Base-by-base conservation (phyloP, 2,888 invertebrate species). In the Eupithecia inturbata region DNA sequence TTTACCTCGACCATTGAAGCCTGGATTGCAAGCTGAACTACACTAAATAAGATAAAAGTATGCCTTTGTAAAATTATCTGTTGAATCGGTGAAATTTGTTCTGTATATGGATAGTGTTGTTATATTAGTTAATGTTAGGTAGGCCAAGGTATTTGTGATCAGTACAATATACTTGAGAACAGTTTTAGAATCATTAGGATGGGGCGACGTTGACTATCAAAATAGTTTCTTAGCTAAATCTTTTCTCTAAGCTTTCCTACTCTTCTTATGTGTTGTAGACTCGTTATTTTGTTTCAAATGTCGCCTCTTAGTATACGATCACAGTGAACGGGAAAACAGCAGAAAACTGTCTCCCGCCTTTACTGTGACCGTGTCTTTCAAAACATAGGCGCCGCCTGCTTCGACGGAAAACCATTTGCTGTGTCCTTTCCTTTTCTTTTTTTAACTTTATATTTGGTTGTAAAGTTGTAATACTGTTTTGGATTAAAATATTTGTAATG, bases 41-140 rank as follows among this genome's bases (percentile, higher is more conserved):
- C 14, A 41, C 14, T 53, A 39, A 26, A 53, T 45, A 45, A 12
- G 62, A 62, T 63, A 45, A 64, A 75, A 77, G 64, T 79, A 70
- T 75, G 79, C 79, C 79, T 79, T 76, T 75, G 41, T 73, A 76
- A 72, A 73, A 74, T 71, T 72, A 75, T 77, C 75, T 76, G 77
- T 79, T 77, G 57, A 77, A 76, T 76, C 7, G 73, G 70, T 70
- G 60, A 70, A 45, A 73, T 68, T 72, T 68, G 67, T 60, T 72
- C 62, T 49, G 60, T 72, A 67, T 72, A 67, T 72, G 57, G 53
- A 45, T 67, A 72, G 41, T 49, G 45, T 68, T 72, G 72, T 63
- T 72, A 67, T 57, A 39, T 70, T 22, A 22, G 64, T 64, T 22
- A 64, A 36, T 64, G 22, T 64, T 64, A 39, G 63, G 4, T 64